phyloP scores from a whole-genome alignment of 2,113 vertebrate species.

The Okapia johnstoni region DNA sequence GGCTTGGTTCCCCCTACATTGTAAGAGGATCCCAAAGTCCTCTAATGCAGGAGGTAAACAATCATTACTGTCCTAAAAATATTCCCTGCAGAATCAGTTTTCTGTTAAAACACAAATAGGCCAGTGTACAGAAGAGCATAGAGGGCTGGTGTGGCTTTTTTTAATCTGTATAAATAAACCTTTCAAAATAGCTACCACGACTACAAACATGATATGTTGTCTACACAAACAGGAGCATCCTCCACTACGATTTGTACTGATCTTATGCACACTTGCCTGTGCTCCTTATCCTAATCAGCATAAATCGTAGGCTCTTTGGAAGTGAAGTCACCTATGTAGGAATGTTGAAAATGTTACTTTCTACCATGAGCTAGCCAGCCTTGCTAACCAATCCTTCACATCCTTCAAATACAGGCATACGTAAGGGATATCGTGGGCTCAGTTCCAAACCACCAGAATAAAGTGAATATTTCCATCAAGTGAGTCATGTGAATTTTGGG shows the following conservation, averaged over 20 bases:
- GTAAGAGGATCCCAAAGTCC: not conserved
- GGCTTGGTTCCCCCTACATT: not conserved
- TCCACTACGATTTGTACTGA: not conserved
- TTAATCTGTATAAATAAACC: not conserved
- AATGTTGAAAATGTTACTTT: not conserved
- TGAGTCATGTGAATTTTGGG: not conserved
- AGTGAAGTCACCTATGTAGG: not conserved
- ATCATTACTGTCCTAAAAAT: not conserved
- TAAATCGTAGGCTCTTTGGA: not conserved
- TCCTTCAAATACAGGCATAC: not conserved
- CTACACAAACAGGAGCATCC: not conserved
- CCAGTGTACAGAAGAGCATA: not conserved
- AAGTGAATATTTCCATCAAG: not conserved
- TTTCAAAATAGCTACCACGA: not conserved
- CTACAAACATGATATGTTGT: not conserved
- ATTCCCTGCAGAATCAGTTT: not conserved
- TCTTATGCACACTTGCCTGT: not conserved
- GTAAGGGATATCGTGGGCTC: not conserved
- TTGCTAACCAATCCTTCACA: not conserved
- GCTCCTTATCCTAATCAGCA: not conserved
- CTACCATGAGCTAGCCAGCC: not conserved
- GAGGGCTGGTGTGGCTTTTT: not conserved
- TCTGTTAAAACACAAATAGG: not conserved
- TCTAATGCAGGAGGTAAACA: not conserved
- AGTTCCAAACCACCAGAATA: not conserved